A percentile compares a stretch with the other conserved stretches of the same genome.
These are phyloP conservation scores for Ophion ventricosus DNA, from an alignment of 2,888 invertebrate species.

Conservation along the genomic window DNA sequence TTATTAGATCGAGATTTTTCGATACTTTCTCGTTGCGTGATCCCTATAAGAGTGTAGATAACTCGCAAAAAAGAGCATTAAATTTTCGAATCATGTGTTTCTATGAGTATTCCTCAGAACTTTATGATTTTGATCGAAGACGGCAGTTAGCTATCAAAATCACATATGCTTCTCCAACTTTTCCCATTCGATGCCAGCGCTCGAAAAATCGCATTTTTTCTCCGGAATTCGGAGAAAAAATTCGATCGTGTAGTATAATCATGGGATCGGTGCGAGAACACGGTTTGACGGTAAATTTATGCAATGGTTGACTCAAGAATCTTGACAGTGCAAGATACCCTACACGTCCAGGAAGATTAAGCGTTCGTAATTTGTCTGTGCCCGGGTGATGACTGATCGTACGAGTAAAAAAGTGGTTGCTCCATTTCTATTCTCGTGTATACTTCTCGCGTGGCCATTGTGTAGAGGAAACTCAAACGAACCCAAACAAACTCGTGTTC, in stretches of 20 bases:
- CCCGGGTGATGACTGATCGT: not conserved
- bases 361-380: conserved; percentile 18
- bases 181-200: conserved; percentile 16
- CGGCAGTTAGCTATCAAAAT: conserved; percentile 18
- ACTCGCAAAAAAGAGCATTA: too few species aligned
- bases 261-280: conserved; percentile 11
- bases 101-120: not conserved
- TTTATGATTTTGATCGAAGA: not conserved
- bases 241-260: not conserved
- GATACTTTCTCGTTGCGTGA: too few species aligned
- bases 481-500: too few species aligned
- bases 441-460: not conserved
- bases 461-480: not conserved
- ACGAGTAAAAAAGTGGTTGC: not conserved
- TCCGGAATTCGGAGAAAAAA: not conserved
- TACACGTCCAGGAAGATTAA: not conserved
- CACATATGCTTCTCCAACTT: conserved; percentile 20
- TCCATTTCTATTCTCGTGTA: not conserved
- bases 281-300: not conserved
- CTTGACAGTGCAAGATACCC: not conserved
- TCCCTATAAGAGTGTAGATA: too few species aligned
- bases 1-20: not conserved
- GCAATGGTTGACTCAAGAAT: not conserved
- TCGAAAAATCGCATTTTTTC: conserved; percentile 4
- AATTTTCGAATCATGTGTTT: too few species aligned